phyloP scores from a whole-genome alignment of 2,888 invertebrate species.

The Amphipyra berbera region DNA sequence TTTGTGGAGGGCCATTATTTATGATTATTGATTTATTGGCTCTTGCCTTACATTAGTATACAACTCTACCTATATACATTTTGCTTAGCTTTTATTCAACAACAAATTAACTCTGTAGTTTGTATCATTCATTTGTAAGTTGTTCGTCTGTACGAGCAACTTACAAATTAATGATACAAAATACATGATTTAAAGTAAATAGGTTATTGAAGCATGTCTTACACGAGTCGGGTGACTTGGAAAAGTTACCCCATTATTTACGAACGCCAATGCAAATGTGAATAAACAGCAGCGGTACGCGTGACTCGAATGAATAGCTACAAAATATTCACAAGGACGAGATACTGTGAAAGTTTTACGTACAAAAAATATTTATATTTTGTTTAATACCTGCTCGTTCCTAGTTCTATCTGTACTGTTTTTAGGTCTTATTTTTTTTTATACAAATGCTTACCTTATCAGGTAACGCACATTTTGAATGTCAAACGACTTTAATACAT shows the following conservation, averaged over 20 bases:
- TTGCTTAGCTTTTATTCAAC: not conserved
- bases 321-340: conserved; percentile 71
- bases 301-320: conserved; percentile 82
- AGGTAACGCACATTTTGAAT: not conserved
- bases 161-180: conserved; percentile 14
- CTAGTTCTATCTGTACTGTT: too few relatives aligned
- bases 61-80: not conserved
- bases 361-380: conserved; percentile 76
- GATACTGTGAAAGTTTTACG: conserved; percentile 72
- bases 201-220: conserved; percentile 48
- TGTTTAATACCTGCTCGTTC: conserved; percentile 67
- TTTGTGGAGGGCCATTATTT: conserved; percentile 44
- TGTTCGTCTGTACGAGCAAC: too few relatives aligned
- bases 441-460: conserved; percentile 3
- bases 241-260: conserved; percentile 82
- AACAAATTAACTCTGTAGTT: conserved; percentile 12
- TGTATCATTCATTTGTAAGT: too few relatives aligned
- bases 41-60: not conserved
- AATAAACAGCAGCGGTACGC: conserved; percentile 80
- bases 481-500: too few relatives aligned
- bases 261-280: conserved; percentile 79
- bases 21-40: conserved; percentile 27
- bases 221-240: conserved; percentile 66
- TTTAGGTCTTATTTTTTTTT: not conserved
- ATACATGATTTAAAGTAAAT: conserved; percentile 37